Percentiles rank a stretch among this genome's conserved stretches.
Conservation (phyloP, 30 jellyfish, hydroid and myxozoan genomes). For the Turritopsis rubra region DNA sequence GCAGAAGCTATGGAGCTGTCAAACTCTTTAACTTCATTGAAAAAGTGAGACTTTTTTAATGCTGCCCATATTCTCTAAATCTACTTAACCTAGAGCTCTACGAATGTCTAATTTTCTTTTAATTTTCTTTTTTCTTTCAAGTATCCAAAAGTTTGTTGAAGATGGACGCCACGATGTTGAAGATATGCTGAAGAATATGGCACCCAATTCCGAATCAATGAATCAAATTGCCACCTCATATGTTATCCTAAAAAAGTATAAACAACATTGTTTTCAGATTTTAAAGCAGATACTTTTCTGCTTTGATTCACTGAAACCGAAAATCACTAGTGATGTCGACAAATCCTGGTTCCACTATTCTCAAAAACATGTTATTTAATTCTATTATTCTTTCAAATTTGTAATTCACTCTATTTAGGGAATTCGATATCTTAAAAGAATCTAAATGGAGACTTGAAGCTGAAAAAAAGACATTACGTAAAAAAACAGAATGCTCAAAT, state of each 20-base stretch:
- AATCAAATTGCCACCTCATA: conserved; percentile 48
- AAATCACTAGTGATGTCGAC: too few species aligned
- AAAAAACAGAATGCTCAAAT: conserved; percentile 36
- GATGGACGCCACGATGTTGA: conserved; percentile 65
- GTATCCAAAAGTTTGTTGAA: conserved; percentile 43
- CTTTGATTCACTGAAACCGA: too few species aligned
- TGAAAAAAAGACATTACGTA: conserved; percentile 37
- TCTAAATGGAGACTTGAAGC: conserved; percentile 44
- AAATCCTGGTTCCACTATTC: too few species aligned
- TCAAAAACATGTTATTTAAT: too few species aligned
- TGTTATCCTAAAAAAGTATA: conserved; percentile 65
- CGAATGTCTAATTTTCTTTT: neutral
- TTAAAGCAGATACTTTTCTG: too few species aligned
- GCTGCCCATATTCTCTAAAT: neutral
- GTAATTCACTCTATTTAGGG: conserved; percentile 26
- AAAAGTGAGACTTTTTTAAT: neutral
- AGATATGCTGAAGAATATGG: conserved; percentile 33
- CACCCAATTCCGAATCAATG: conserved; percentile 45
- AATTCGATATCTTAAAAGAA: conserved; percentile 41
- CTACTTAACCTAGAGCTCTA: neutral
- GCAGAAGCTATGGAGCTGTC: conserved; percentile 36
- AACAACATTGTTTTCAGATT: too few species aligned
- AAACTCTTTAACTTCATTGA: conserved; percentile 12
- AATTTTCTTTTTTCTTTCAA: conserved; percentile 2
- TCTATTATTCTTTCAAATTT: neutral